A percentile compares a stretch with the other conserved stretches of the same genome.
phyloP scores from a whole-genome alignment of 1,140 invertebrate genomes.

The Ladona fulva region DNA sequence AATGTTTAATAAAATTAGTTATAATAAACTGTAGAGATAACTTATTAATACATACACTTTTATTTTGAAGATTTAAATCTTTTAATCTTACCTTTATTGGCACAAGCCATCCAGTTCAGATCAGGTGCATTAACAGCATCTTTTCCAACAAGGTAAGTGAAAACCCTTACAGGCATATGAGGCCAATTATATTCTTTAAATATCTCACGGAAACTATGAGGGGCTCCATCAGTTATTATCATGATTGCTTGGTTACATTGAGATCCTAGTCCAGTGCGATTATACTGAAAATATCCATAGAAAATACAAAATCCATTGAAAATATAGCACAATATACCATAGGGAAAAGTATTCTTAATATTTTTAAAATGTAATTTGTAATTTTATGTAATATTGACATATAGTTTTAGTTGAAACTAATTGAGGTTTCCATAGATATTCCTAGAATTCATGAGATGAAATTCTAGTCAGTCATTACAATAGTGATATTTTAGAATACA shows the following conservation, averaged over 20 bases:
- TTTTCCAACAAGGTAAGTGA: conserved; percentile 91
- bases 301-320: conserved; percentile 12
- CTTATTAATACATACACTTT: no score
- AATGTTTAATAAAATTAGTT: no score
- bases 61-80: no score
- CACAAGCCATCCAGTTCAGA: conserved; percentile 89
- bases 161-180: conserved; percentile 85
- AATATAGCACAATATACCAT: conserved; percentile 16
- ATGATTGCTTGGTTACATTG: conserved; percentile 98
- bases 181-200: conserved; percentile 85
- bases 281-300: conserved; percentile 48
- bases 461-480: no score
- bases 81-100: conserved; percentile 73
- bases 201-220: conserved; percentile 61
- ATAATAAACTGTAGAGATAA: no score
- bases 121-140: conserved; percentile 78
- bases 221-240: conserved; percentile 87
- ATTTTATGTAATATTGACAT: no score
- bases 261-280: conserved; percentile 66
- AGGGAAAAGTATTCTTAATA: no score
- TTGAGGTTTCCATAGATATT: no score
- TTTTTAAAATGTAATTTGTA: no score
- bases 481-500: no score
- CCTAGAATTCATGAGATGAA: no score
- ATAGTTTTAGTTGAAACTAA: no score